Conservation (phyloP, 1,140 invertebrate genomes). For the Delia radicum region DNA sequence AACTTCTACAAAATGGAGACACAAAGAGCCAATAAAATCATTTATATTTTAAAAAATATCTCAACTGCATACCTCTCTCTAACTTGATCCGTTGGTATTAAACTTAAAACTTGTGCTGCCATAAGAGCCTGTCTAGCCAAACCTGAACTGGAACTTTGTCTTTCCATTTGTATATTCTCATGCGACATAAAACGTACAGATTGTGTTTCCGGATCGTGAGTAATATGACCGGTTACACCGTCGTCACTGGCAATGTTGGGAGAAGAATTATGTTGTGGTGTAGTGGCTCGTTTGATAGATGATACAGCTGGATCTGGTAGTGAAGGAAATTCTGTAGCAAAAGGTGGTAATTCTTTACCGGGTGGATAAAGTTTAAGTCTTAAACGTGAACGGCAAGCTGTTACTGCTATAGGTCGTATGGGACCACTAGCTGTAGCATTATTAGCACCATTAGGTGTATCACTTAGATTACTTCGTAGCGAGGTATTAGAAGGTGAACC, state of each 20-base stretch:
- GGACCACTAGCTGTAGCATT: conserved; percentile 31
- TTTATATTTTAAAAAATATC: background rate
- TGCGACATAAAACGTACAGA: conserved; percentile 49
- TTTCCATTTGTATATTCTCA: conserved; percentile 46
- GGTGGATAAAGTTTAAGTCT: conserved; percentile 51
- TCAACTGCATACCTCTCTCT: conserved; percentile 66
- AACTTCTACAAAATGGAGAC: conserved; percentile 72
- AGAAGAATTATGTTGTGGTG: conserved; percentile 53
- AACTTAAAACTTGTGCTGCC: conserved; percentile 74
- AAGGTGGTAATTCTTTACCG: conserved; percentile 43
- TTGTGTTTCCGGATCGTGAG: conserved; percentile 29
- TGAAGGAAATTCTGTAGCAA: conserved; percentile 22
- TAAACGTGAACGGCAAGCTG: conserved; percentile 50
- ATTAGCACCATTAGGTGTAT: conserved; percentile 19
- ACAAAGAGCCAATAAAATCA: too few species aligned
- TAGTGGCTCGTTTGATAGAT: conserved; percentile 41
- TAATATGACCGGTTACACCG: conserved; percentile 26
- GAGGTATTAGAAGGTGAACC: conserved; percentile 41
- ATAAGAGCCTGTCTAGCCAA: conserved; percentile 69
- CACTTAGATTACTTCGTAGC: conserved; percentile 35
- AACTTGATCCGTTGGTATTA: conserved; percentile 77
- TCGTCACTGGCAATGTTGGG: conserved; percentile 52
- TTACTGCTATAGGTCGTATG: conserved; percentile 49
- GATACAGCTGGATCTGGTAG: conserved; percentile 31
- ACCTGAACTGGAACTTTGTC: conserved; percentile 53